phyloP scores from a whole-genome alignment of 2,113 vertebrate genomes.

The Hepsetus odoe region DNA sequence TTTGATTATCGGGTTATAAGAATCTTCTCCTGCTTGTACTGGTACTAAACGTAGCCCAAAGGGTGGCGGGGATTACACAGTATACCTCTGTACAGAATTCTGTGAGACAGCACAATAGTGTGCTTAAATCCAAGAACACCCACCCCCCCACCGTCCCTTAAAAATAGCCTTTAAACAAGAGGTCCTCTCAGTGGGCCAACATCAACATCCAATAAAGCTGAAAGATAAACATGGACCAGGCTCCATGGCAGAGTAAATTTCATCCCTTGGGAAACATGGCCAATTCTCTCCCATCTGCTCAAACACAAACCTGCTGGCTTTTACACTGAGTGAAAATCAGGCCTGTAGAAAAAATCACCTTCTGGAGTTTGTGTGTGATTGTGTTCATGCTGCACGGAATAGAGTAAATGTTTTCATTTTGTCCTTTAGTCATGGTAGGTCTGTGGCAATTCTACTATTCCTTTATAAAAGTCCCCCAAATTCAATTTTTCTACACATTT shows the following conservation, averaged over 20 bases:
- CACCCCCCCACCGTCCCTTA: conserved; percentile 59
- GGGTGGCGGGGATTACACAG: conserved; percentile 31
- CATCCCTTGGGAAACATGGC: conserved; percentile 71
- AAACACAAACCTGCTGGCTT: conserved; percentile 78
- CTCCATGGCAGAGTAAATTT: conserved; percentile 76
- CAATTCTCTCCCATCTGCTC: conserved; percentile 76
- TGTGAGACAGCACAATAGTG: conserved; percentile 47
- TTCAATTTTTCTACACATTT: neutral
- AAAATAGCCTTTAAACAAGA: conserved; percentile 75
- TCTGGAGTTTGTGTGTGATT: conserved; percentile 55
- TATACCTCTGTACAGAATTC: conserved; percentile 48
- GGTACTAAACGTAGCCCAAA: conserved; percentile 17
- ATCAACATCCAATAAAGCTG: conserved; percentile 80
- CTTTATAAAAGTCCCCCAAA: neutral
- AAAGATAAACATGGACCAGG: conserved; percentile 77
- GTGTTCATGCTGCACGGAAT: conserved; percentile 48
- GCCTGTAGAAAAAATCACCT: conserved; percentile 55
- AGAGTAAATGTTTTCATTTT: conserved; percentile 30
- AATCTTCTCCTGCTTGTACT: conserved; percentile 16
- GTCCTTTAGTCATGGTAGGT: conserved; percentile 31
- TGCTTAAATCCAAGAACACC: conserved; percentile 48
- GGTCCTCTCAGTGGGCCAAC: conserved; percentile 73
- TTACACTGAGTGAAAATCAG: conserved; percentile 59
- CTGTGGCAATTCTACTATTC: conserved; percentile 19
- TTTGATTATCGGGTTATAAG: neutral